These are phyloP conservation scores for Papilio protenor DNA, from an alignment of 2,888 invertebrate species.

Conservation along the genomic window DNA sequence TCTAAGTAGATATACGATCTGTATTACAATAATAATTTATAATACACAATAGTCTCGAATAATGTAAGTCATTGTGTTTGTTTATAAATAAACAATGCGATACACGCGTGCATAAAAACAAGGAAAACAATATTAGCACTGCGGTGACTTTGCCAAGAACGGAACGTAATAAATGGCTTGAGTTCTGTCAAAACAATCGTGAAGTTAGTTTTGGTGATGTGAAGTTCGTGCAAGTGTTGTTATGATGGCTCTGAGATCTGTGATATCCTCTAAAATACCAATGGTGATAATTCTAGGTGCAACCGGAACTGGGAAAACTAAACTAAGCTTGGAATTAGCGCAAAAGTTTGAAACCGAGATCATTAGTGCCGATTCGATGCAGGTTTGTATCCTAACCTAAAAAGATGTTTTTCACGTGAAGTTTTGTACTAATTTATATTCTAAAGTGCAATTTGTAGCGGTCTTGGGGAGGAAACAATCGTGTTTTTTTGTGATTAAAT, in stretches of 20 bases:
- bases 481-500: background rate
- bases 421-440: background rate
- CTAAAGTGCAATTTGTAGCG: background rate
- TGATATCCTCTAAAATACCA: conserved; percentile 82
- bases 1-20: background rate
- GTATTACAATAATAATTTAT: conserved; percentile 37
- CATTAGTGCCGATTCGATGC: conserved; percentile 99
- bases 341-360: conserved; percentile 94
- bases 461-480: no score
- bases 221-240: conserved; percentile 68
- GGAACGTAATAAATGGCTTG: conserved; percentile 46
- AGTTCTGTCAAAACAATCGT: conserved; percentile 68
- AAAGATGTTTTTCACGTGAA: conserved; percentile 6
- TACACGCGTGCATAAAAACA: conserved; percentile 4
- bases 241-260: conserved; percentile 74
- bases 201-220: conserved; percentile 65
- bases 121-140: conserved; percentile 20
- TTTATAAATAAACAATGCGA: conserved; percentile 33
- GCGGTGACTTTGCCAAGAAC: conserved; percentile 46
- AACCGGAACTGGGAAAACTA: conserved; percentile 99
- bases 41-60: conserved; percentile 24
- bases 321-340: conserved; percentile 96
- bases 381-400: conserved; percentile 84
- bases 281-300: conserved; percentile 96
- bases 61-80: conserved; percentile 22